Percentiles rank a stretch among this genome's conserved stretches.
Conservation (phyloP, 2,113 vertebrate genomes). For the Turnix velox region DNA sequence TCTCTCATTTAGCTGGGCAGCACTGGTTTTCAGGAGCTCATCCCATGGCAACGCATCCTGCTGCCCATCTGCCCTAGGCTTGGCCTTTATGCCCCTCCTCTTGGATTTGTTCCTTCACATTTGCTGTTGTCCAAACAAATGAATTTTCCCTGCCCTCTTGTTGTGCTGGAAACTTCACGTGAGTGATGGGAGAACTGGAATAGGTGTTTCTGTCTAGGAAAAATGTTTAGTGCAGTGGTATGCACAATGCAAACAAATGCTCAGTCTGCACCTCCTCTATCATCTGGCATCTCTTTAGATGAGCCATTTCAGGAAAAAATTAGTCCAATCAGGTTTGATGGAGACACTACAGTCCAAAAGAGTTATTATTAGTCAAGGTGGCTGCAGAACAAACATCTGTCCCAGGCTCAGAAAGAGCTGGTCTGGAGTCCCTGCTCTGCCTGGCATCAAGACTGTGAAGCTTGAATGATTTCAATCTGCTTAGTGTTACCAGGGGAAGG, state of each 20-base stretch:
- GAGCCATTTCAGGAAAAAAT: not conserved
- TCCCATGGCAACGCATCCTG: fast-evolving
- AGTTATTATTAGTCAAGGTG: not conserved
- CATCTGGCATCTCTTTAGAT: not conserved
- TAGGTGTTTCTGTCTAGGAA: not conserved
- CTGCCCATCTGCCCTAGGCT: not conserved
- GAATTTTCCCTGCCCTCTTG: not conserved
- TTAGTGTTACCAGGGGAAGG: not conserved
- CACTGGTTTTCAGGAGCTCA: not conserved
- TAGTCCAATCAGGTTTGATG: not conserved
- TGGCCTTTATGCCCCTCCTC: not conserved
- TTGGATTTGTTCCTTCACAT: not conserved
- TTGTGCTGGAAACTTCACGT: not conserved
- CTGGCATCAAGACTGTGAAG: fast-evolving
- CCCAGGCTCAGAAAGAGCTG: not conserved
- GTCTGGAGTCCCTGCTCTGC: not conserved
- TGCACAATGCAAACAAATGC: fast-evolving
- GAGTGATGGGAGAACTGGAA: not conserved
- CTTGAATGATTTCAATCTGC: not conserved
- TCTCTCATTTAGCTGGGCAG: not conserved
- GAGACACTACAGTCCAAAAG: not conserved
- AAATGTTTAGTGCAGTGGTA: fast-evolving
- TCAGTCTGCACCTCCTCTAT: not conserved
- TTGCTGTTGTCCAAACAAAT: not conserved
- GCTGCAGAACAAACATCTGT: not conserved